phyloP scores from a whole-genome alignment of 2,888 invertebrate species.

The Sceliomorpha sp. region DNA sequence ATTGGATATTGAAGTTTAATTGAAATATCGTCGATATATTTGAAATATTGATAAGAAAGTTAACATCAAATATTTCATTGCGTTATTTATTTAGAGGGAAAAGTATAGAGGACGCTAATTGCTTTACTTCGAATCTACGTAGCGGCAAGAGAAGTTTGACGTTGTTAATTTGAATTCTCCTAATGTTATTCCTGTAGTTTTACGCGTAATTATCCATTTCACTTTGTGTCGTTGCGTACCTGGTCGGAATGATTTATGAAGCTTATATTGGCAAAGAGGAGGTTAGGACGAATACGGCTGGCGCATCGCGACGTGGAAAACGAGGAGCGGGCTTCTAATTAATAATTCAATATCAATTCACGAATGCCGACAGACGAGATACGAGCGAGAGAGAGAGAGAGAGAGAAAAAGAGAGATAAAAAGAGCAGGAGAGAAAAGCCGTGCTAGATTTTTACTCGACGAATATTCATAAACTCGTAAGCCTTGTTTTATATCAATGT shows the following conservation, averaged over 20 bases:
- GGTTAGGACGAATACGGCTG: conserved; percentile 15
- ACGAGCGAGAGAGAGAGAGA: too few species aligned
- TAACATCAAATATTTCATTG: too few species aligned
- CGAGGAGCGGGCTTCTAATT: conserved; percentile 34
- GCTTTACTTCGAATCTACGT: conserved; percentile 29
- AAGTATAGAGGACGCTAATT: conserved; percentile 6
- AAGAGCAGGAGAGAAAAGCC: too few species aligned
- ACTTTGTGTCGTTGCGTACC: conserved; percentile 37
- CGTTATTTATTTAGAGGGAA: too few species aligned
- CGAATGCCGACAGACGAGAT: conserved; percentile 11
- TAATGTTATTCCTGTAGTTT: conserved; percentile 41
- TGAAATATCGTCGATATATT: too few species aligned
- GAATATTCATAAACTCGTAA: too few species aligned
- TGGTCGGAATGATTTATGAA: conserved; percentile 46
- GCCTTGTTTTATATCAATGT: too few species aligned
- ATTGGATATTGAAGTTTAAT: too few species aligned
- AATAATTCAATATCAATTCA: conserved; percentile 48
- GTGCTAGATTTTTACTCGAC: too few species aligned
- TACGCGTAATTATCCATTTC: conserved; percentile 46
- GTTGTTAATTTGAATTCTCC: conserved; percentile 43
- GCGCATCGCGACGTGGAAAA: conserved; percentile 24
- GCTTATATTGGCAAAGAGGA: conserved; percentile 14
- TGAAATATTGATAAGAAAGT: too few species aligned
- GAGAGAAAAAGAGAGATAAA: too few species aligned
- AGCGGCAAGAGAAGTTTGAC: conserved; percentile 37